Percentiles rank a stretch among this genome's conserved stretches.
phyloP scores from a whole-genome alignment of 2,888 invertebrate genomes.

The Cartodere bifasciata region DNA sequence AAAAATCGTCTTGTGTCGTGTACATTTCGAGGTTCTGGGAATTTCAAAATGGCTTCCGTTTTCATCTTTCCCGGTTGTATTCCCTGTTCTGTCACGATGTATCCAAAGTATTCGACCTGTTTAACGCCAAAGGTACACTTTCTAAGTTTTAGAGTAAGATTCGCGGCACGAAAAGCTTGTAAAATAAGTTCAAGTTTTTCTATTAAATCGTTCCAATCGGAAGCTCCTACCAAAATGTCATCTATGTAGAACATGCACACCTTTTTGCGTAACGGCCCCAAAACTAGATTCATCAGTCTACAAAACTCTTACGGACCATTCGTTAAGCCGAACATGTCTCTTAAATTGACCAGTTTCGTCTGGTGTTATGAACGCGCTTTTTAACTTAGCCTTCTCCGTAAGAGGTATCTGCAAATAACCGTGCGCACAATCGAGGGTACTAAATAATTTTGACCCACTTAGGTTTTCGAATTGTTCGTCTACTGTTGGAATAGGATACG shows the following conservation, averaged over 20 bases:
- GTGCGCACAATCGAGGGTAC: slow-evolving; percentile 10
- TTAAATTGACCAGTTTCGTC: slow-evolving; percentile 21
- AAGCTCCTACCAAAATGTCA: slow-evolving; percentile 12
- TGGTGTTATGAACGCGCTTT: slow-evolving; percentile 24
- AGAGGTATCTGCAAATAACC: slow-evolving; percentile 13
- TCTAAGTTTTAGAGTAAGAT: slow-evolving; percentile 23
- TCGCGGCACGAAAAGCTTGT: slow-evolving; percentile 15
- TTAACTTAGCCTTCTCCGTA: slow-evolving; percentile 12
- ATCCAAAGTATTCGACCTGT: slow-evolving; percentile 13
- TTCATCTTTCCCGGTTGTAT: slow-evolving; percentile 12
- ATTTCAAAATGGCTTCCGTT: slow-evolving; percentile 11
- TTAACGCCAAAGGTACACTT: slow-evolving; percentile 22
- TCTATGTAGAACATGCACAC: slow-evolving; percentile 12
- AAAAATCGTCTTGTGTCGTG: slow-evolving; percentile 16
- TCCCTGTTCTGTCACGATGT: slow-evolving; percentile 9
- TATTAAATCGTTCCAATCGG: slow-evolving; percentile 6
- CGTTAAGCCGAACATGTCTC: slow-evolving; percentile 21
- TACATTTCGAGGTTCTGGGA: slow-evolving; percentile 12
- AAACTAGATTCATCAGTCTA: slow-evolving; percentile 8
- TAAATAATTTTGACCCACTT: slow-evolving; percentile 8
- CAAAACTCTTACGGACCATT: slow-evolving; percentile 14
- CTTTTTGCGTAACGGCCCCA: slow-evolving; percentile 10
- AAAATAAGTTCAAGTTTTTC: slow-evolving; percentile 14
- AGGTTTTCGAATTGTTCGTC: slow-evolving; percentile 11
- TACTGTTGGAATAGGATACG: slow-evolving; percentile 11